A percentile compares a stretch with the other conserved stretches of the same genome.
Evolutionary conservation across 2,888 invertebrate species (phyloP).

Genomic region (Chirona hameri): DNA sequence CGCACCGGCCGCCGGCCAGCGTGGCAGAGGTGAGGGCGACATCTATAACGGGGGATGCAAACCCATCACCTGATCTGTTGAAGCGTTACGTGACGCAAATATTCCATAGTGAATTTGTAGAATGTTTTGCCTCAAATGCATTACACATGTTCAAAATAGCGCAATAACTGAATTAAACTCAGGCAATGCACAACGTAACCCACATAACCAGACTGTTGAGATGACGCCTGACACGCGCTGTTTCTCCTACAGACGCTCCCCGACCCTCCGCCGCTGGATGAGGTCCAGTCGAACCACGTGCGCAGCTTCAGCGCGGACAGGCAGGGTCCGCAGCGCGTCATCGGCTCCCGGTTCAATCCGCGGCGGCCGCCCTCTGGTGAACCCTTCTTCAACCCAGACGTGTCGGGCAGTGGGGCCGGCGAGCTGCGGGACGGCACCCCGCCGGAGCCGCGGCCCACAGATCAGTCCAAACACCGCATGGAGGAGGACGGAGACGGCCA

Average conservation of each 20-base stretch:
- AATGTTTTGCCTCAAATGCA: no score
- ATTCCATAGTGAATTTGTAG: no score
- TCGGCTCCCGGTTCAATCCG: neutral
- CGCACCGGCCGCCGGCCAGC: neutral
- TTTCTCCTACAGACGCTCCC: neutral
- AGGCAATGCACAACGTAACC: no score
- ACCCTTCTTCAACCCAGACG: neutral
- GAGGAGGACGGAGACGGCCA: no score
- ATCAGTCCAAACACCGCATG: neutral
- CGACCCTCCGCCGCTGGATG: slow-evolving; percentile 5
- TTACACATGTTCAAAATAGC: no score
- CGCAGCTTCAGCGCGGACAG: neutral
- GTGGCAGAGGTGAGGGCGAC: neutral
- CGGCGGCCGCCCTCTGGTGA: neutral
- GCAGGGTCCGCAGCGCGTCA: neutral
- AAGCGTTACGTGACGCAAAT: no score
- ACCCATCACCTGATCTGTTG: no score
- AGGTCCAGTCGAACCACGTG: neutral
- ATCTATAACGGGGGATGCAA: no score
- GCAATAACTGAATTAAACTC: no score
- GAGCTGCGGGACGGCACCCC: neutral
- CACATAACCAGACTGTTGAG: no score
- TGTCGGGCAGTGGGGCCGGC: neutral
- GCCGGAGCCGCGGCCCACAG: neutral
- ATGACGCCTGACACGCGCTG: no score